These are phyloP conservation scores for Pristionchus arcanus DNA, from an alignment of 2,888 invertebrate genomes.

Conservation along the genomic window DNA sequence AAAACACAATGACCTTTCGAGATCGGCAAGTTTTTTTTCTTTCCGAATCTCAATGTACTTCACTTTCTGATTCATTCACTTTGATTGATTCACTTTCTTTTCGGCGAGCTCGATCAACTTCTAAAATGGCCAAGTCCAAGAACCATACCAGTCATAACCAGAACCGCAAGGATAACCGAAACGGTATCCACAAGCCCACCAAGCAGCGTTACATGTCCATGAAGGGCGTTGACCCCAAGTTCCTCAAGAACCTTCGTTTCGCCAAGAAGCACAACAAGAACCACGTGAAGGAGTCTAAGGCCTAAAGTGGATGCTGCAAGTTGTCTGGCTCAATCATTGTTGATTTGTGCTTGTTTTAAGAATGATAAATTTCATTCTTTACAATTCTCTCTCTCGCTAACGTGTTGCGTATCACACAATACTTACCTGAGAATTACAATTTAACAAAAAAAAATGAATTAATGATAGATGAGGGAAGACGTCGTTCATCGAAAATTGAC, in stretches of 20 bases:
- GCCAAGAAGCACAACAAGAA: slow-evolving; percentile 82
- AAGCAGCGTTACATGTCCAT: slow-evolving; percentile 93
- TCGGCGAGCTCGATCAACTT: slow-evolving; percentile 56
- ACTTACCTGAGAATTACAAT: not conserved
- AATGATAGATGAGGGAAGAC: slow-evolving; percentile 85
- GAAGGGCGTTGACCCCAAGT: slow-evolving; percentile 97
- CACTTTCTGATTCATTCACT: no score
- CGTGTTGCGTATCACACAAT: slow-evolving; percentile 26
- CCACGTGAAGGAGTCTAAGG: slow-evolving; percentile 60
- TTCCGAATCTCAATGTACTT: not conserved
- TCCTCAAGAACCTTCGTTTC: slow-evolving; percentile 94
- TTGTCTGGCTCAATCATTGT: slow-evolving; percentile 41
- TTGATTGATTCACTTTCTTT: not conserved
- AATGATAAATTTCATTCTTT: slow-evolving; percentile 35
- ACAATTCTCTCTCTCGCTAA: not conserved
- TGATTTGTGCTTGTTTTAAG: slow-evolving; percentile 33
- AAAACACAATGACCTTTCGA: no score
- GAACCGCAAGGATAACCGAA: slow-evolving; percentile 94
- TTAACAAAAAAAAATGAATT: not conserved
- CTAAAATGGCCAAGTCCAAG: slow-evolving; percentile 97
- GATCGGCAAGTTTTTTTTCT: not conserved
- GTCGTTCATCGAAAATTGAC: slow-evolving; percentile 92
- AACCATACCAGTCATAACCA: slow-evolving; percentile 99
- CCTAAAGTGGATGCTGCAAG: slow-evolving; percentile 57
- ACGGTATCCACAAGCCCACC: slow-evolving; percentile 95